Evolutionary conservation across 1,140 invertebrate species (phyloP).

Genomic region (Penaeus vannamei): DNA sequence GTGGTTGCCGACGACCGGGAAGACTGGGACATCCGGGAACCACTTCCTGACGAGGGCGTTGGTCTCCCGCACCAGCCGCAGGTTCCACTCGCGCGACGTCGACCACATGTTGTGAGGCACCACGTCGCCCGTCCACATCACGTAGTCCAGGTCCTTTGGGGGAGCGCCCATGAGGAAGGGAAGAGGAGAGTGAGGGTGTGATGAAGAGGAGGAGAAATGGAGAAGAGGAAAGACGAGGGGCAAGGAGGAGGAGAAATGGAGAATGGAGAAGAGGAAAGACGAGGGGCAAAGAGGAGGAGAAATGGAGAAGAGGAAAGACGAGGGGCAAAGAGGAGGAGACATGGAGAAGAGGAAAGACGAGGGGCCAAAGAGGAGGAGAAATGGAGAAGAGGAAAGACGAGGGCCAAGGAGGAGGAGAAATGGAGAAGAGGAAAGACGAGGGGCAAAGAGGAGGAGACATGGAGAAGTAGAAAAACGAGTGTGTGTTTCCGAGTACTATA

Average conservation of each 20-base stretch:
- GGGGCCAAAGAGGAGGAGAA: background rate
- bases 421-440: background rate
- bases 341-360: background rate
- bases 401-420: background rate
- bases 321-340: background rate
- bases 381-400: too few species aligned
- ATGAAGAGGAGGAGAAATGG: background rate
- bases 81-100: constrained; percentile 74
- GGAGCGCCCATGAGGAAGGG: background rate
- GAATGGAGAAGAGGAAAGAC: background rate
- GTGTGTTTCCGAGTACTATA: background rate
- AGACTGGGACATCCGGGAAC: constrained; percentile 76
- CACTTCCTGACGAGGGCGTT: constrained; percentile 73
- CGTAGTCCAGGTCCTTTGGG: constrained; percentile 75
- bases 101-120: constrained; percentile 80
- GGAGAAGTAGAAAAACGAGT: background rate
- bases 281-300: background rate
- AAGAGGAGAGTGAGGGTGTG: too few species aligned
- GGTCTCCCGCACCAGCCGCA: constrained; percentile 72
- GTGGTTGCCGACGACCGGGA: constrained; percentile 78
- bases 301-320: background rate
- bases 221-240: background rate
- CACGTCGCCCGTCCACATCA: constrained; percentile 79
- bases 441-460: background rate
- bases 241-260: background rate